phyloP scores from a whole-genome alignment of 2,113 vertebrate species.

The Hemiscyllium ocellatum region DNA sequence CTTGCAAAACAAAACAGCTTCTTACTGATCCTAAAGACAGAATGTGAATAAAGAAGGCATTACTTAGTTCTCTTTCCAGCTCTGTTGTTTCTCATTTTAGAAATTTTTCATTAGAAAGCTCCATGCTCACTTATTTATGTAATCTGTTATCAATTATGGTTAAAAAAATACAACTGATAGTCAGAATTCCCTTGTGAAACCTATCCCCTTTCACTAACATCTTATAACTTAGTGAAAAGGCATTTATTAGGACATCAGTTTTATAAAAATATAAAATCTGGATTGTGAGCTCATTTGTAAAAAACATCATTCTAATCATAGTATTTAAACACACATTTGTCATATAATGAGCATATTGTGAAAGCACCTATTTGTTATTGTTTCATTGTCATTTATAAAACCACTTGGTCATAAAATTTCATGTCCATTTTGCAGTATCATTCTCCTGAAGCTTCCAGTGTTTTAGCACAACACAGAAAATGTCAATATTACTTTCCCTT shows the following conservation, averaged over 20 bases:
- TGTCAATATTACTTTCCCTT: not conserved
- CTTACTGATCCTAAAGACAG: not conserved
- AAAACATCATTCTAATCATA: not conserved
- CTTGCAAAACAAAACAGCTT: not conserved
- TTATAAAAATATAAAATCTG: not conserved
- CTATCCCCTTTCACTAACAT: not conserved
- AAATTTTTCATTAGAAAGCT: not conserved
- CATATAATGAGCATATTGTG: not conserved
- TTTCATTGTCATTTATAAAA: not conserved
- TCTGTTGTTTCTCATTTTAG: not conserved
- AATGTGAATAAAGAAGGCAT: not conserved
- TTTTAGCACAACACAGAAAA: not conserved
- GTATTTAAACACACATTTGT: not conserved
- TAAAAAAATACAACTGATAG: not conserved
- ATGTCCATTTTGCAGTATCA: not conserved
- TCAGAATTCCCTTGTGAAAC: not conserved
- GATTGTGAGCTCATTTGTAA: not conserved
- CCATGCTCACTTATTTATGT: not conserved
- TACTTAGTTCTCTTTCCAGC: not conserved
- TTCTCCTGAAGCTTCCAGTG: not conserved
- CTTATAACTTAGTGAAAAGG: not conserved
- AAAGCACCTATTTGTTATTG: not conserved
- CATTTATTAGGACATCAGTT: not conserved
- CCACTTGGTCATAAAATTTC: not conserved
- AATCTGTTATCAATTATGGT: not conserved